phyloP scores from a whole-genome alignment of 2,797 vertebrate species.

The Champsocephalus gunnari region DNA sequence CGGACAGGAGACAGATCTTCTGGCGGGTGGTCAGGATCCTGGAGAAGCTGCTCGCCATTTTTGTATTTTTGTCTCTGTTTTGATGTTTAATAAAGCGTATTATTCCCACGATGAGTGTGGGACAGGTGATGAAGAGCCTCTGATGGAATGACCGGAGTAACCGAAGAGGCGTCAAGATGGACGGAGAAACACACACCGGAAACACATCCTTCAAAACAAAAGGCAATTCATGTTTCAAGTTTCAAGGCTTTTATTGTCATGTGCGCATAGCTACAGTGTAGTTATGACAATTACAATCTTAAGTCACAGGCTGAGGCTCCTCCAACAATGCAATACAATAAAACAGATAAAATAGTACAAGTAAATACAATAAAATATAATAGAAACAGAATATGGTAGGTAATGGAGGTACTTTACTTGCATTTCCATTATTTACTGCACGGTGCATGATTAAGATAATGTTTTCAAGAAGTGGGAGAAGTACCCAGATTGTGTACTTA shows the following conservation, averaged over 20 bases:
- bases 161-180: slow-evolving; percentile 18
- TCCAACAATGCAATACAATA: no score
- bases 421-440: background rate
- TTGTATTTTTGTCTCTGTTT: background rate
- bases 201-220: slow-evolving; percentile 47
- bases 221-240: background rate
- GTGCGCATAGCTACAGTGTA: no score
- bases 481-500: no score
- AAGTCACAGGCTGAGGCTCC: no score
- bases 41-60: slow-evolving; percentile 92
- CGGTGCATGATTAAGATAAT: background rate
- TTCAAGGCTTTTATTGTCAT: no score
- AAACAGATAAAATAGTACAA: no score
- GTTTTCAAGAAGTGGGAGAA: no score
- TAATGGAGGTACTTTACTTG: background rate
- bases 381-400: no score
- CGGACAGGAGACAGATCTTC: slow-evolving; percentile 85
- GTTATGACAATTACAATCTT: no score
- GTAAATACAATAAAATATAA: no score
- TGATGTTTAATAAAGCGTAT: background rate
- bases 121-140: slow-evolving; percentile 42
- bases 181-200: slow-evolving; percentile 7
- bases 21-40: slow-evolving; percentile 87
- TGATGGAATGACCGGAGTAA: slow-evolving; percentile 49
- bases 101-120: background rate